Evolutionary conservation across 2,113 vertebrate species (phyloP), one percentile per base, ranked within the genome.

Genomic region (rabbit (Oryctolagus cuniculus)): DNA sequence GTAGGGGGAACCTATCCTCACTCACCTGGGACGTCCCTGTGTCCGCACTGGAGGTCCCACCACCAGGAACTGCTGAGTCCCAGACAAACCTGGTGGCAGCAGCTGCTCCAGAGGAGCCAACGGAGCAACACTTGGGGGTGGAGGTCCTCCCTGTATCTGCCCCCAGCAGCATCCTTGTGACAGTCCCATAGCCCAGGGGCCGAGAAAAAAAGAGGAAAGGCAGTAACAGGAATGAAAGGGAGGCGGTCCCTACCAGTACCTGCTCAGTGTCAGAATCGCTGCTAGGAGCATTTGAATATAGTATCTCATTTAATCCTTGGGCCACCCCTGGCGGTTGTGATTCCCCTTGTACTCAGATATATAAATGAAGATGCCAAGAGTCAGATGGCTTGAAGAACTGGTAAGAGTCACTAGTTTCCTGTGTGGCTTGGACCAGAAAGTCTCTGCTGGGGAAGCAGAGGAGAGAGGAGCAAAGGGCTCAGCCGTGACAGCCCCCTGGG

Each of bases 11-110:
- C 2, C 22, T 7, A 1, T 24, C 29, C 58, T 58, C 55, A 31
- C 66, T 83, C 29, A 24, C 36, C 77, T 38, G 44, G 69, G 69
- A 61, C 36, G 44, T 87, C 61, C 53, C 63, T 6, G 31, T 10
- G 10, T 51, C 0, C 16, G 6, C 3, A 0, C 16, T 16, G 25
- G 29, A 89, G 79, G 69, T 19, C 64, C 21, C 0, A 13, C 49
- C 61, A 73, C 88, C 15, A 0, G 58, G 34, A 63, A 22, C 24
- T 34, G 10, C 51, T 53, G 11, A 1, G 44, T 34, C 89, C 25
- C 27, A 49, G 53, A 61, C 63, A 82, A 89, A 80, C 21, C 3
- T 0, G 15, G n/a, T 1, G 3, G 34, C 17, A 11, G 36, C 21
- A 49, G 67, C 74, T n/a, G 34, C 63, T 53, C 4, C 3, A 34